Conservation (phyloP, 2,888 invertebrate genomes). For the Gortyna flavago region DNA sequence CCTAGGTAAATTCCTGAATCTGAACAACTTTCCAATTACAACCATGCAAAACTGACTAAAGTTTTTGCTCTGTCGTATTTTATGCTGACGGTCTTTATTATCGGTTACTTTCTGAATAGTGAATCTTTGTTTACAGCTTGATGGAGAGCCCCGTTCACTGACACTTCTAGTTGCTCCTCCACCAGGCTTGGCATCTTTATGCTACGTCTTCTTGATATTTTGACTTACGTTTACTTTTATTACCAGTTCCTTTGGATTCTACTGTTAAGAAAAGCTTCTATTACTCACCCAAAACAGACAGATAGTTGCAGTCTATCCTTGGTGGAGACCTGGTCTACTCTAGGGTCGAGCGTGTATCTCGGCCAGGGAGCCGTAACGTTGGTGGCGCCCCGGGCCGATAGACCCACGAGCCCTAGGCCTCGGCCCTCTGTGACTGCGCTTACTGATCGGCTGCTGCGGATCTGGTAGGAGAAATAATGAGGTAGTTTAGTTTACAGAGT, state of each 20-base stretch:
- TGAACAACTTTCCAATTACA: background rate
- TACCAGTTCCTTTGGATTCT: background rate
- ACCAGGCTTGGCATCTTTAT: background rate
- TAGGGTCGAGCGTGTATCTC: constrained; percentile 95
- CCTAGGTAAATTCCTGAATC: too few relatives aligned
- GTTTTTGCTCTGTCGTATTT: too few relatives aligned
- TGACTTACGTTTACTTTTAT: background rate
- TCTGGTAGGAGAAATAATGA: constrained; percentile 65
- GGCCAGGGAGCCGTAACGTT: constrained; percentile 97
- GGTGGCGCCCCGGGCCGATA: constrained; percentile 95
- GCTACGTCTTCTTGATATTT: background rate
- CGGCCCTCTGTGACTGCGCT: constrained; percentile 94
- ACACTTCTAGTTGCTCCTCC: background rate
- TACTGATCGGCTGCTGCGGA: constrained; percentile 90
- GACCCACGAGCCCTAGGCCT: constrained; percentile 94
- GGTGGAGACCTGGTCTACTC: constrained; percentile 95
- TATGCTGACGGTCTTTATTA: background rate
- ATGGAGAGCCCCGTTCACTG: background rate
- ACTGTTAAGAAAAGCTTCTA: background rate
- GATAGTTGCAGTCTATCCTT: constrained; percentile 94
- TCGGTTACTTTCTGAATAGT: background rate
- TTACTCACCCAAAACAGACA: constrained; percentile 93
- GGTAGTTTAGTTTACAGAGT: background rate
- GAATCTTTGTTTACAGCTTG: background rate
- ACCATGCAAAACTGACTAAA: background rate